phyloP scores from a whole-genome alignment of 2,797 vertebrate genomes.

The Rhodeus uyekii region DNA sequence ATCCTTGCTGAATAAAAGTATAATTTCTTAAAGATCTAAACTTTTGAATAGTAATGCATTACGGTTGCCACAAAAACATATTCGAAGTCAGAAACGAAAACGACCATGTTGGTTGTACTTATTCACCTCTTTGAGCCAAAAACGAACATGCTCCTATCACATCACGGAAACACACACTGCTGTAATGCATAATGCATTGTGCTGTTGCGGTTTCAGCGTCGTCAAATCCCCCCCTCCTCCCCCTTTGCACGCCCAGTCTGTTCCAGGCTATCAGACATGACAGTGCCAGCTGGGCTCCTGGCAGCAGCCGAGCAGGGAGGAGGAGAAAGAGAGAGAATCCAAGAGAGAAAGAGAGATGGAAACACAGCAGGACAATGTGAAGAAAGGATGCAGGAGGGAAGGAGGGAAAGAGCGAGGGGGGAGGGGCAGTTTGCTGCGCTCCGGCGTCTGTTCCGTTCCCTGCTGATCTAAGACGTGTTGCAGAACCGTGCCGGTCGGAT shows the following conservation, averaged over 20 bases:
- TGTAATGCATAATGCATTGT: slow-evolving; percentile 68
- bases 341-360: slow-evolving; percentile 33
- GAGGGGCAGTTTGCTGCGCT: slow-evolving; percentile 62
- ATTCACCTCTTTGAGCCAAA: slow-evolving; percentile 54
- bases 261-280: slow-evolving; percentile 81
- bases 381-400: slow-evolving; percentile 36
- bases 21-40: neutral
- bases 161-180: slow-evolving; percentile 36
- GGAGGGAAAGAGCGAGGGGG: neutral
- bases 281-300: slow-evolving; percentile 81
- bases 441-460: slow-evolving; percentile 58
- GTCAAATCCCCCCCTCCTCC: slow-evolving; percentile 60
- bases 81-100: no score
- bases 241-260: slow-evolving; percentile 65
- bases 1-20: neutral
- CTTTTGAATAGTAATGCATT: neutral
- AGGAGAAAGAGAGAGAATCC: slow-evolving; percentile 45
- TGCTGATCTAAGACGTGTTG: slow-evolving; percentile 69
- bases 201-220: slow-evolving; percentile 67
- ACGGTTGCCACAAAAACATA: neutral
- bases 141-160: slow-evolving; percentile 31
- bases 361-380: slow-evolving; percentile 32
- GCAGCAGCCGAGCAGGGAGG: slow-evolving; percentile 63
- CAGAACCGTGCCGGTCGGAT: slow-evolving; percentile 46
- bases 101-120: slow-evolving; percentile 14